These are phyloP conservation scores for Nomada ferruginata DNA, from an alignment of 2,888 invertebrate species.

Conservation along the genomic window DNA sequence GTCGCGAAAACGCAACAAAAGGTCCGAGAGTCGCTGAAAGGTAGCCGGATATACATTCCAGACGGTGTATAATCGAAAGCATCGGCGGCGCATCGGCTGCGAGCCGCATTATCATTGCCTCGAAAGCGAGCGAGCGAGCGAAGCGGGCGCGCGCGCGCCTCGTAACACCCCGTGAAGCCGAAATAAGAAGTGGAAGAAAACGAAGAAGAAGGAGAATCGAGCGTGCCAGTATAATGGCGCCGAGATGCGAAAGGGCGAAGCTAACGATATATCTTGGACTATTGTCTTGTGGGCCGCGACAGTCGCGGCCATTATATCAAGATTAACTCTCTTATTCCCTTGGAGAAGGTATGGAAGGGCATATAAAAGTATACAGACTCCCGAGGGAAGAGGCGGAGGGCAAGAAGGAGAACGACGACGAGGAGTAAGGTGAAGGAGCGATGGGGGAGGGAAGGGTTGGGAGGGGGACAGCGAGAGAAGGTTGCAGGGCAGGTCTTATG, in stretches of 20 bases:
- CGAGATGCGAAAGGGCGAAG: slow-evolving; percentile 78
- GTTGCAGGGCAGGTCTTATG: slow-evolving; percentile 74
- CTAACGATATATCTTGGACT: slow-evolving; percentile 83
- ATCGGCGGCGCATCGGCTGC: slow-evolving; percentile 59
- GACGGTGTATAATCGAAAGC: slow-evolving; percentile 51
- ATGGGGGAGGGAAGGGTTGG: background rate
- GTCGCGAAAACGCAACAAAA: slow-evolving; percentile 19
- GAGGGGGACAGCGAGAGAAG: slow-evolving; percentile 43
- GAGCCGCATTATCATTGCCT: slow-evolving; percentile 70
- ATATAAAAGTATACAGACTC: slow-evolving; percentile 74
- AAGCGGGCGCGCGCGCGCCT: slow-evolving; percentile 39
- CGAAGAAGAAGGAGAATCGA: slow-evolving; percentile 69
- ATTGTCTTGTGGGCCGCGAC: slow-evolving; percentile 83
- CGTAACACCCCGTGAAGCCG: slow-evolving; percentile 72
- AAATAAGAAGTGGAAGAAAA: slow-evolving; percentile 61
- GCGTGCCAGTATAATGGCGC: slow-evolving; percentile 77
- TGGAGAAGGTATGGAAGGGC: slow-evolving; percentile 75
- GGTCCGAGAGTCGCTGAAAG: slow-evolving; percentile 9
- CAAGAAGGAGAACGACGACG: slow-evolving; percentile 45
- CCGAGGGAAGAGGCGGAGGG: slow-evolving; percentile 68
- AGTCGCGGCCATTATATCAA: slow-evolving; percentile 84
- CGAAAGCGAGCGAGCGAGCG: slow-evolving; percentile 48
- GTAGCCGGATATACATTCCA: slow-evolving; percentile 51
- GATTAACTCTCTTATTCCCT: slow-evolving; percentile 83
- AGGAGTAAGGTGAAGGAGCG: slow-evolving; percentile 18